Evolutionary conservation across 2,888 invertebrate genomes (phyloP).

Genomic region (Amphimallon solstitiale): DNA sequence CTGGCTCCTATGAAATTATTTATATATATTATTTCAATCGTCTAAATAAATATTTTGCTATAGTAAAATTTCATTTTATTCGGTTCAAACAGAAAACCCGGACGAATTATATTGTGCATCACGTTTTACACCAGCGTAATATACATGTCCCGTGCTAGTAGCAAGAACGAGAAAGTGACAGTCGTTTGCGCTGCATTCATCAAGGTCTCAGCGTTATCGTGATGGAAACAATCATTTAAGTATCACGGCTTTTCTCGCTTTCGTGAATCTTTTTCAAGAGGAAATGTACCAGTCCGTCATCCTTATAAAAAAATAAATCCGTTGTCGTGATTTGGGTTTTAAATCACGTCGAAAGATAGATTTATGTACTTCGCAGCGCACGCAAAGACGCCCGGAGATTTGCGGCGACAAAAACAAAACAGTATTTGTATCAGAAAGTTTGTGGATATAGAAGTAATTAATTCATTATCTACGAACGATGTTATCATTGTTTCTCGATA

Average conservation of each 20-base stretch:
- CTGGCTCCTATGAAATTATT: no score
- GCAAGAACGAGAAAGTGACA: conserved; percentile 8
- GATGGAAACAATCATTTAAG: conserved; percentile 20
- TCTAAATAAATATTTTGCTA: no score
- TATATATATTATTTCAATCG: no score
- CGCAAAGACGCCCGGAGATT: conserved; percentile 5
- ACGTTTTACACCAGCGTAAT: no score
- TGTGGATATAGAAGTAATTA: neutral
- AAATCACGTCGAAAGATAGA: conserved; percentile 4
- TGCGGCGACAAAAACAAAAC: neutral
- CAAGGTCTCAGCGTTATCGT: conserved; percentile 7
- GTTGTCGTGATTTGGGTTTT: conserved; percentile 8
- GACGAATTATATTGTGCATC: no score
- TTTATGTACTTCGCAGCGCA: conserved; percentile 7
- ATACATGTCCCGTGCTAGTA: neutral
- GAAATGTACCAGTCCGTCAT: conserved; percentile 6
- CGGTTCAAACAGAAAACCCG: no score
- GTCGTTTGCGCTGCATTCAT: neutral
- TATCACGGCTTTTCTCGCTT: conserved; percentile 7
- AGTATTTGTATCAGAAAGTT: neutral
- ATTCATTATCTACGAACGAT: neutral
- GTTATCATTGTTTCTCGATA: conserved; percentile 1
- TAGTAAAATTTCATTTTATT: no score
- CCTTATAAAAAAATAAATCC: conserved; percentile 16
- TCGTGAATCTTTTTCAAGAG: neutral